Conservation (phyloP, 2,888 invertebrate species). For the Kuschelorhynchus macadamiae region DNA sequence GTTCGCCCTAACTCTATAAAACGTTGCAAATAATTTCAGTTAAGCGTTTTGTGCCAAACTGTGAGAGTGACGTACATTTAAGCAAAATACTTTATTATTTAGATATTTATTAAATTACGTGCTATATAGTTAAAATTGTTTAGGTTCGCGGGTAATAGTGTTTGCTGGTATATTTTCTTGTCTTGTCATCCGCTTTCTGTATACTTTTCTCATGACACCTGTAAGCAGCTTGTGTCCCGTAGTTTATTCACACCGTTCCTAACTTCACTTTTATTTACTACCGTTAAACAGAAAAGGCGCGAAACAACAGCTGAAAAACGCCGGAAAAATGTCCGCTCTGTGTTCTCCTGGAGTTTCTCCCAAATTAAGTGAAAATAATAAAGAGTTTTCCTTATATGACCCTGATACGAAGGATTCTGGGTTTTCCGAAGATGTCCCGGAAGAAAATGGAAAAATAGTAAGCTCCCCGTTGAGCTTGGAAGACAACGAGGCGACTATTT, state of each 20-base stretch:
- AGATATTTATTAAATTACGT: too few relatives aligned
- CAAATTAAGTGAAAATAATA: background rate
- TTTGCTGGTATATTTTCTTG: too few relatives aligned
- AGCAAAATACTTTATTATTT: too few relatives aligned
- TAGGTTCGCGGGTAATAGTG: too few relatives aligned
- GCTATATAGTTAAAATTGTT: too few relatives aligned
- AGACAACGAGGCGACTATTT: conserved; percentile 27
- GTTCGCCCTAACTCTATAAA: too few relatives aligned
- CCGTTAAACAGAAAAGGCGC: conserved; percentile 18
- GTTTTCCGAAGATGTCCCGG: conserved; percentile 32
- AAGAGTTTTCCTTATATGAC: conserved; percentile 42
- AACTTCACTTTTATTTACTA: conserved; percentile 26
- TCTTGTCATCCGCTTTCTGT: too few relatives aligned
- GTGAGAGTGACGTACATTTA: too few relatives aligned
- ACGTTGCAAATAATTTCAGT: too few relatives aligned
- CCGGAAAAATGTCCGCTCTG: background rate
- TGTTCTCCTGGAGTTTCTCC: background rate
- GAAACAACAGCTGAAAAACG: conserved; percentile 23
- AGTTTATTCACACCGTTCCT: conserved; percentile 1
- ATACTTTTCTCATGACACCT: too few relatives aligned
- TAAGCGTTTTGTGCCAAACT: too few relatives aligned
- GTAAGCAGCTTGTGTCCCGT: too few relatives aligned
- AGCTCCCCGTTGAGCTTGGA: conserved; percentile 28
- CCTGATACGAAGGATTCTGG: conserved; percentile 46
- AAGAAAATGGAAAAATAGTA: conserved; percentile 9